A percentile compares a stretch with the other conserved stretches of the same genome.
These are phyloP conservation scores for Charadrius vociferus DNA, from an alignment of 2,113 vertebrate genomes.

Conservation along the genomic window DNA sequence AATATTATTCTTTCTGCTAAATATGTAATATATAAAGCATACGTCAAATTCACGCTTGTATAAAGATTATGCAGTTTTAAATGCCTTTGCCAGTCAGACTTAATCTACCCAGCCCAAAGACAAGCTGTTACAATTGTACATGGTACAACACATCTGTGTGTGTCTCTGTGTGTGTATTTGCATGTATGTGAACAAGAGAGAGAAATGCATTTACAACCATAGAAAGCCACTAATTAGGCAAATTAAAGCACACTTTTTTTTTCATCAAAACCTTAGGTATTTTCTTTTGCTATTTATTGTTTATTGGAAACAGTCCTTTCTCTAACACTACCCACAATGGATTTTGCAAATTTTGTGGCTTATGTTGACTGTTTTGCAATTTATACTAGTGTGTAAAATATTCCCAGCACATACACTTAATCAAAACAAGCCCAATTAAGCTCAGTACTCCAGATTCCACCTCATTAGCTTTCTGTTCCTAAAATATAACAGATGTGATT, in stretches of 20 bases:
- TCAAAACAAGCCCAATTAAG: constrained; percentile 87
- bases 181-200: constrained; percentile 11
- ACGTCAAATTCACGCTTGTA: not conserved
- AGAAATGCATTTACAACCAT: constrained; percentile 18
- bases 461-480: constrained; percentile 85
- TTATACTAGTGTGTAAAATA: constrained; percentile 81
- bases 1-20: constrained; percentile 23
- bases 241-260: constrained; percentile 33
- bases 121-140: not conserved
- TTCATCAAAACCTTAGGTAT: constrained; percentile 50
- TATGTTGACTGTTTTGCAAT: constrained; percentile 73
- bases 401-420: constrained; percentile 84
- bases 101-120: constrained; percentile 24
- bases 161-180: not conserved
- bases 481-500: constrained; percentile 86
- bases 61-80: constrained; percentile 9
- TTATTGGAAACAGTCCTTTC: constrained; percentile 36
- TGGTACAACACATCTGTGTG: not conserved
- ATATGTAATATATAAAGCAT: not conserved
- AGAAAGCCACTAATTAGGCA: constrained; percentile 53
- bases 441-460: constrained; percentile 82
- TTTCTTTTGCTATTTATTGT: constrained; percentile 62
- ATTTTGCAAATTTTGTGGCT: constrained; percentile 73
- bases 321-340: constrained; percentile 61
- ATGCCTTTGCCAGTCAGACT: not conserved